Evolutionary conservation across 1,140 invertebrate genomes (phyloP).

Genomic region (Idris sp.): DNA sequence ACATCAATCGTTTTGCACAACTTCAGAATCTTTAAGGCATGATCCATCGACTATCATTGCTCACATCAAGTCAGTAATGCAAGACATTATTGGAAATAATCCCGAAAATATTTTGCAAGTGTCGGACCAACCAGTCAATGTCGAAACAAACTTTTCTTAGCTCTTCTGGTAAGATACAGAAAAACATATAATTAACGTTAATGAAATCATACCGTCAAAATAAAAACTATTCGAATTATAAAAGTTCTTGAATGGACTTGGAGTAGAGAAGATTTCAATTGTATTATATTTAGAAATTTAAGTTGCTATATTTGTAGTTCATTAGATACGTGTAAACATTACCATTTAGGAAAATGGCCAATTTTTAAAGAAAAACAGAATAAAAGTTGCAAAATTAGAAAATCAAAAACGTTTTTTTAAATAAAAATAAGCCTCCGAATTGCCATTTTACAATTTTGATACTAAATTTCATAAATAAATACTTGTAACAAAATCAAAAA

Average conservation of each 20-base stretch:
- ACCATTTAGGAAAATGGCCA: constrained; percentile 19
- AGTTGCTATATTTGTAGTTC: constrained; percentile 30
- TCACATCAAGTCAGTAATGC: constrained; percentile 33
- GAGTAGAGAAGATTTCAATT: background rate
- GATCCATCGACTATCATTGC: constrained; percentile 45
- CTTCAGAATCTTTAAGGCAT: constrained; percentile 37
- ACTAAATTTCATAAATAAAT: too few species aligned
- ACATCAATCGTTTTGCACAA: constrained; percentile 41
- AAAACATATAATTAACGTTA: background rate
- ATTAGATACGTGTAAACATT: constrained; percentile 5
- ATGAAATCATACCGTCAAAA: constrained; percentile 2
- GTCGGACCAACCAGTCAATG: constrained; percentile 14
- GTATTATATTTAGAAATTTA: constrained; percentile 8
- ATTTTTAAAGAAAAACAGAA: background rate
- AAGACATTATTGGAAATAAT: constrained; percentile 8
- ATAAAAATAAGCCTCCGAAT: too few species aligned
- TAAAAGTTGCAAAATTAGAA: too few species aligned
- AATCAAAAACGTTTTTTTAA: too few species aligned
- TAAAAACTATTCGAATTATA: constrained; percentile 14
- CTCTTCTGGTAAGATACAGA: constrained; percentile 7
- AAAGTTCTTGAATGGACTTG: constrained; percentile 37
- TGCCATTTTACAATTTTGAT: too few species aligned
- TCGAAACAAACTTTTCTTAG: constrained; percentile 8
- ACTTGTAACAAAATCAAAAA: too few species aligned
- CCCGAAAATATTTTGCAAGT: constrained; percentile 21